Percentiles rank a stretch among this genome's conserved stretches.
Evolutionary conservation across 2,113 vertebrate species (phyloP).

Genomic region (Pedetes capensis): DNA sequence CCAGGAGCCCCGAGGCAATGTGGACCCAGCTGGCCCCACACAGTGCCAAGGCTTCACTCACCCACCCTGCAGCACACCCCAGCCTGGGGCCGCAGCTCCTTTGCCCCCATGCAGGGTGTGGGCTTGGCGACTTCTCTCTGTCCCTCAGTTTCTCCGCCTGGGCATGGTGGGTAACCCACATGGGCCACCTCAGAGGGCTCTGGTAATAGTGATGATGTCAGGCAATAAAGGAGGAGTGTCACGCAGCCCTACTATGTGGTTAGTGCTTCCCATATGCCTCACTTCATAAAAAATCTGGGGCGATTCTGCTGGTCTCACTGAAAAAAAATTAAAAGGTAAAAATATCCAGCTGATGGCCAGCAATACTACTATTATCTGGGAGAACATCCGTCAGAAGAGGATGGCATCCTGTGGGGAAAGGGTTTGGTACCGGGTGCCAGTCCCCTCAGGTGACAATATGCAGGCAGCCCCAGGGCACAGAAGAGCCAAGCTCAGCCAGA

Average conservation of each 20-base stretch:
- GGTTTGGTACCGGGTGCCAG: no score
- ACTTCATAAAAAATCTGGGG: not conserved
- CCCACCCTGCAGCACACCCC: no score
- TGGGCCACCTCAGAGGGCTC: not conserved
- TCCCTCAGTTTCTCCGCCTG: not conserved
- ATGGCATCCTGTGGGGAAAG: no score
- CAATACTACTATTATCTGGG: no score
- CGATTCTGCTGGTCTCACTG: no score
- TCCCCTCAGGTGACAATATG: fast-evolving
- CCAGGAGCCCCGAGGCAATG: not conserved
- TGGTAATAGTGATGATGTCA: not conserved
- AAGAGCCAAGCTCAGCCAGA: not conserved
- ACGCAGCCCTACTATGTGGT: no score
- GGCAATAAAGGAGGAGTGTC: not conserved
- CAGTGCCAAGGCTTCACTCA: no score
- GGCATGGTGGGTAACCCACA: no score
- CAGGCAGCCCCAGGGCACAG: fast-evolving
- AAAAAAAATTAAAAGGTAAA: no score
- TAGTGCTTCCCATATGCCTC: not conserved
- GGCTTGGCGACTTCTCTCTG: fast-evolving
- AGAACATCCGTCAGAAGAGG: not conserved
- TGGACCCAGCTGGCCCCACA: fast-evolving
- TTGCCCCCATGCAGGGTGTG: not conserved
- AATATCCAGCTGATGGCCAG: not conserved
- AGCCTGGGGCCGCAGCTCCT: fast-evolving